Conservation (phyloP, 2,797 vertebrate genomes). For the Centropyge bicolor region DNA sequence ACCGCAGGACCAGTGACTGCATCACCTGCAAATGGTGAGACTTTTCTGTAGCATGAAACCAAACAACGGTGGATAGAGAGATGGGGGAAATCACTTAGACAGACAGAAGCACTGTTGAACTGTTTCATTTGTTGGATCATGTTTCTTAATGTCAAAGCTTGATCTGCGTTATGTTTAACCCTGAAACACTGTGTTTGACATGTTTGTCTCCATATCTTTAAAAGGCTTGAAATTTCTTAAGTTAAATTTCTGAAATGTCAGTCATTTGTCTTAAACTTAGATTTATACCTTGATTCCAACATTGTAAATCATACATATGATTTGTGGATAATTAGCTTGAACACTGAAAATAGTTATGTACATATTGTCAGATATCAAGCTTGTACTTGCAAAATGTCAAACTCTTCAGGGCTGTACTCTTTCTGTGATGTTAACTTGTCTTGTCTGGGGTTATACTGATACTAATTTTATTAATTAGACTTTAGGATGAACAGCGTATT, state of each 20-base stretch:
- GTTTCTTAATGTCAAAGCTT: background rate
- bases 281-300: background rate
- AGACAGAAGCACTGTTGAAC: background rate
- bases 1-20: background rate
- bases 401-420: background rate
- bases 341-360: background rate
- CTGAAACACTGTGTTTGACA: background rate
- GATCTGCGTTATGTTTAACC: background rate
- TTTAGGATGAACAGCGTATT: background rate
- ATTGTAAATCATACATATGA: background rate
- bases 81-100: background rate
- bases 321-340: background rate
- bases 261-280: background rate
- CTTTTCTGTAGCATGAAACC: background rate
- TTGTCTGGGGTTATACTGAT: background rate
- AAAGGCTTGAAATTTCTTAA: background rate
- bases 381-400: background rate
- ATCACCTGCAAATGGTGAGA: conserved; percentile 67
- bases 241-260: no score
- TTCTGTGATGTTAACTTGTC: background rate
- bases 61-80: background rate
- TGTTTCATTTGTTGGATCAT: background rate
- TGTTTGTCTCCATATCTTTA: background rate
- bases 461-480: background rate
- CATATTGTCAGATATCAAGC: background rate